A percentile compares a stretch with the other conserved stretches of the same genome.
These are phyloP conservation scores for Cremastinae sp. DNA, from an alignment of 2,888 invertebrate species.

Conservation along the genomic window DNA sequence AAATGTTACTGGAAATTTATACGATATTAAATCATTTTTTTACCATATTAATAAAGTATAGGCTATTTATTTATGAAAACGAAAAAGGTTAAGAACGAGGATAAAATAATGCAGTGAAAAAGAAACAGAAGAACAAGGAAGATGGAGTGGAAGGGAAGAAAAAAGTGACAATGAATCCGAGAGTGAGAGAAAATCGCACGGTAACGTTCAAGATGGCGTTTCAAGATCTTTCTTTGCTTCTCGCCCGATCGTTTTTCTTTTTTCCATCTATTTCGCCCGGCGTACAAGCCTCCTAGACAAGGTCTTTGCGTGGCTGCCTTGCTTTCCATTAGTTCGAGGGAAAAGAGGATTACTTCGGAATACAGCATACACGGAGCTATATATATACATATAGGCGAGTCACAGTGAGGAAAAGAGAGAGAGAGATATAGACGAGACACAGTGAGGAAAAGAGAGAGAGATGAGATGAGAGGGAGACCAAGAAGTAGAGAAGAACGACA, in stretches of 20 bases:
- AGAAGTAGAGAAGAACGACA: slow-evolving; percentile 8
- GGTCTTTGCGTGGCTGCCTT: slow-evolving; percentile 20
- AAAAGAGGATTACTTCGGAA: slow-evolving; percentile 54
- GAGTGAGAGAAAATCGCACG: slow-evolving; percentile 23
- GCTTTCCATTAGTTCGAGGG: slow-evolving; percentile 51
- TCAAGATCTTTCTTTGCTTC: slow-evolving; percentile 14
- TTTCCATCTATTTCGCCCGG: slow-evolving; percentile 2
- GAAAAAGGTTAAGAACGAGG: neutral
- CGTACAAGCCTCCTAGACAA: slow-evolving; percentile 15
- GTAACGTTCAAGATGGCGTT: slow-evolving; percentile 53
- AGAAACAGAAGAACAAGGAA: neutral
- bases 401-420: slow-evolving; percentile 1
- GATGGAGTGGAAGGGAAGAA: slow-evolving; percentile 4
- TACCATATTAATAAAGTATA: too few species aligned
- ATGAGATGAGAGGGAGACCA: too few species aligned
- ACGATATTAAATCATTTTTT: too few species aligned
- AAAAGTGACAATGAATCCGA: slow-evolving; percentile 34
- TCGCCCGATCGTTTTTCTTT: slow-evolving; percentile 9
- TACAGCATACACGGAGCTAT: slow-evolving; percentile 22
- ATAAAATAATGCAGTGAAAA: slow-evolving; percentile 6
- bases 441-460: slow-evolving; percentile 2
- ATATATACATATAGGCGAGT: too few species aligned
- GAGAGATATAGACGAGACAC: slow-evolving; percentile 8
- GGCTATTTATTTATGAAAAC: too few species aligned
- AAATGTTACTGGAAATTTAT: slow-evolving; percentile 23